phyloP scores from a whole-genome alignment of 2,888 invertebrate species.

The Cyrtodaria siliqua region DNA sequence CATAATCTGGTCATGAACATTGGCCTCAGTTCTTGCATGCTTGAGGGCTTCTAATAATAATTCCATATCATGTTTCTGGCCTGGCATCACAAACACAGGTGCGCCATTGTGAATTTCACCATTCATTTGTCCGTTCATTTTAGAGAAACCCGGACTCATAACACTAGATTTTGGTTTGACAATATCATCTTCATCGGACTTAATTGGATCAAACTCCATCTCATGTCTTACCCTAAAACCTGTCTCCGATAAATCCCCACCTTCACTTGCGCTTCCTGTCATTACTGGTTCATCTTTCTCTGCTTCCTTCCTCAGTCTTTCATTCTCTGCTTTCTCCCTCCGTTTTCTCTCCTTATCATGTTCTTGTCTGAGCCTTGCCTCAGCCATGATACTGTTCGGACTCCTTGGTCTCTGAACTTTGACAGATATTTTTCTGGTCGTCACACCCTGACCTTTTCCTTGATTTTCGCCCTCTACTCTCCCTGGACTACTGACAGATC shows the following conservation, averaged over 20 bases:
- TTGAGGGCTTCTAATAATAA: slow-evolving; percentile 71
- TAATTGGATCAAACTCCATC: slow-evolving; percentile 55
- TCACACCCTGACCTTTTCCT: slow-evolving; percentile 21
- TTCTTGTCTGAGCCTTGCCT: slow-evolving; percentile 61
- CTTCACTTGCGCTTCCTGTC: slow-evolving; percentile 64
- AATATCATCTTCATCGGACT: slow-evolving; percentile 61
- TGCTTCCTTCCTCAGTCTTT: slow-evolving; percentile 40
- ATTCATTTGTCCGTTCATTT: slow-evolving; percentile 35
- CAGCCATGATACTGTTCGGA: slow-evolving; percentile 68
- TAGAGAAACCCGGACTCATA: not conserved
- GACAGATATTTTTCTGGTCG: slow-evolving; percentile 51
- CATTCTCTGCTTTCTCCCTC: slow-evolving; percentile 58
- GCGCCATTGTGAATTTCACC: slow-evolving; percentile 53
- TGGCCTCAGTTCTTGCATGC: slow-evolving; percentile 74
- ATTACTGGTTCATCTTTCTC: slow-evolving; percentile 57
- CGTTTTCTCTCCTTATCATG: slow-evolving; percentile 61
- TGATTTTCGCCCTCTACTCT: slow-evolving; percentile 27
- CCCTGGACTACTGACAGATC: slow-evolving; percentile 48
- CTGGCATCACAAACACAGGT: slow-evolving; percentile 72
- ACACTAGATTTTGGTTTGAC: slow-evolving; percentile 22
- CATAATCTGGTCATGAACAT: slow-evolving; percentile 65
- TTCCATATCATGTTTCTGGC: slow-evolving; percentile 71
- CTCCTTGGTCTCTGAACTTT: slow-evolving; percentile 64
- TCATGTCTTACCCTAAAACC: slow-evolving; percentile 33
- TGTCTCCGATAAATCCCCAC: slow-evolving; percentile 43